Conservation (phyloP, 1,140 invertebrate genomes). For the Thaumetopoea pityocampa region DNA sequence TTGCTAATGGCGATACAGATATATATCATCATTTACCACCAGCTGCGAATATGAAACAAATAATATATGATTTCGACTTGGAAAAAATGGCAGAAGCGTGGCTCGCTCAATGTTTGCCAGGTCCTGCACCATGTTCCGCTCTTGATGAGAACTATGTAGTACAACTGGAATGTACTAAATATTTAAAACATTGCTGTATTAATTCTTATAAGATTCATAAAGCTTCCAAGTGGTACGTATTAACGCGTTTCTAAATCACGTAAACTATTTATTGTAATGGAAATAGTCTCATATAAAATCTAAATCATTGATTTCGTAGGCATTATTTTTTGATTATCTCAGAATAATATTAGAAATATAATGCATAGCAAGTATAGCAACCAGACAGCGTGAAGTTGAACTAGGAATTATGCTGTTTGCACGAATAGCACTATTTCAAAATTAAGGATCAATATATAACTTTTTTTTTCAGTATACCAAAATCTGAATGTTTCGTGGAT, state of each 20-base stretch:
- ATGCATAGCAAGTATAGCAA: no score
- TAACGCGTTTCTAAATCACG: not conserved
- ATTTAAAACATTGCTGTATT: conserved; percentile 42
- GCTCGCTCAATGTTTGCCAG: conserved; percentile 59
- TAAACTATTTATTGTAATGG: not conserved
- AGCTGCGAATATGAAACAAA: conserved; percentile 62
- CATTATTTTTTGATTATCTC: no score
- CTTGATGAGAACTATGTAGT: conserved; percentile 42
- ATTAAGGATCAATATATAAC: no score
- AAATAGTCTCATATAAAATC: not conserved
- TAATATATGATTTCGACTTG: conserved; percentile 58
- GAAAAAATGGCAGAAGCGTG: conserved; percentile 50
- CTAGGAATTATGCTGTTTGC: no score
- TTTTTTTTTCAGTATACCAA: conserved; percentile 41
- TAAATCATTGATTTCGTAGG: no score
- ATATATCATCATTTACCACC: conserved; percentile 52
- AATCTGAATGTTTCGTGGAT: conserved; percentile 47
- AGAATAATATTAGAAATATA: no score
- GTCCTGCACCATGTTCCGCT: conserved; percentile 50
- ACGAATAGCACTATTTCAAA: no score
- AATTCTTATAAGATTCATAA: conserved; percentile 13
- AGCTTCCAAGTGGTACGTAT: conserved; percentile 33
- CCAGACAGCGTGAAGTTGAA: no score
- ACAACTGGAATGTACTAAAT: conserved; percentile 60
- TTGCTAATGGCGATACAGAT: conserved; percentile 40